Evolutionary conservation across 2,797 vertebrate species (phyloP), one percentile per base, ranked within the genome.

Genomic region (Martes flavigula): DNA sequence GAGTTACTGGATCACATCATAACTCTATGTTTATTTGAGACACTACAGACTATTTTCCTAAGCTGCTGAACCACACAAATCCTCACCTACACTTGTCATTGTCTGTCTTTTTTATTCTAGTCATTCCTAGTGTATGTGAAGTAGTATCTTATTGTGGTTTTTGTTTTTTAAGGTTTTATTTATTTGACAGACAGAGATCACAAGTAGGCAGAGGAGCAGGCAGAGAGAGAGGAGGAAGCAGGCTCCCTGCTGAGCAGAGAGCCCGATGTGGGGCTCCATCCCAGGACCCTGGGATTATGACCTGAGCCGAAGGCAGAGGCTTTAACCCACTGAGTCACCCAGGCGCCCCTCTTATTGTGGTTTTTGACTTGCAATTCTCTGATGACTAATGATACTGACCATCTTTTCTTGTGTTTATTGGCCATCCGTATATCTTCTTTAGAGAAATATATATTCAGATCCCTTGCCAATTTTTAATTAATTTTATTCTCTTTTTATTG

Each of bases 381-480:
- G 21, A n/a, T 25, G 25, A 46, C 15, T 66, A 77, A 51, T 38
- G 10, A 40, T n/a, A 21, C 13, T 43, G 17, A 46, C 3, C 23
- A 88, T 40, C 10, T 90, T 81, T 91, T 54, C 18, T 30, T 64
- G 66, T 68, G 7, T 40, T 51, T 72, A 62, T 12, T 78, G 18
- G 12, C 3, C 12, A 83, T 48, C 21, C 51, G 23, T 48, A 27
- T 30, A 51, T 90, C 87, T 60, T 79, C 58, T 46, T 64, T 60
- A 54, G 43, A 92, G 60, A 96, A 91, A 68, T 40, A 2, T 83
- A 78, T 70, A 32, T 38, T 93, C 62, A 84, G 7, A 78, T 73
- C 6, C 27, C 70, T 86, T 93, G 72, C 30, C 56, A 82, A 90
- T 68, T 94, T 96, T 89, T 93, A 64, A 90, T 32, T 56, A 4